phyloP scores from a whole-genome alignment of 2,797 vertebrate species.

The Chloroceryle amazona region DNA sequence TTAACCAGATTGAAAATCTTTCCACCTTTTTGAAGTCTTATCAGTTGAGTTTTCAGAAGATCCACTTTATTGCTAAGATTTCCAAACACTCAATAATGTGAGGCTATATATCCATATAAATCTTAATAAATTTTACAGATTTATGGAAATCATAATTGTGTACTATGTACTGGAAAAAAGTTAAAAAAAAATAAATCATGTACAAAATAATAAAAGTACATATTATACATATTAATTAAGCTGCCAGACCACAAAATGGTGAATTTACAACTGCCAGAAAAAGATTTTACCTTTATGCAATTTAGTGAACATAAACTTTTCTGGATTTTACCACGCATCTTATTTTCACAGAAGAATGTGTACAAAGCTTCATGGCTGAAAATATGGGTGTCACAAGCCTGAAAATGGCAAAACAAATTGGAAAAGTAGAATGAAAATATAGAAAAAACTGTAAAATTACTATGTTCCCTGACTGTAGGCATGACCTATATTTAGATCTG shows the following conservation, averaged over 20 bases:
- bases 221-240: neutral
- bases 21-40: constrained; percentile 75
- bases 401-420: constrained; percentile 70
- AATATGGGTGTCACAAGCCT: constrained; percentile 67
- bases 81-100: constrained; percentile 13
- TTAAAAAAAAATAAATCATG: constrained; percentile 5
- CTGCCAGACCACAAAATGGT: neutral
- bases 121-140: neutral
- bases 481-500: constrained; percentile 65
- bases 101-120: neutral
- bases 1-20: constrained; percentile 55
- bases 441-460: constrained; percentile 68
- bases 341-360: constrained; percentile 33
- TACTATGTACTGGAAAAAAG: neutral
- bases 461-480: constrained; percentile 48
- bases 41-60: constrained; percentile 67
- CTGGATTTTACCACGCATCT: constrained; percentile 21
- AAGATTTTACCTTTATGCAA: neutral
- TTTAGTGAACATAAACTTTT: constrained; percentile 14
- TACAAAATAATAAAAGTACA: neutral
- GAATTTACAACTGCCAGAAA: neutral
- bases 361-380: constrained; percentile 42
- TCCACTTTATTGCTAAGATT: constrained; percentile 32
- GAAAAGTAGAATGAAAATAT: constrained; percentile 73
- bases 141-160: constrained; percentile 13